Evolutionary conservation across 1,140 invertebrate species (phyloP), one percentile per base, ranked within the genome.

Genomic region (Pantala flavescens): DNA sequence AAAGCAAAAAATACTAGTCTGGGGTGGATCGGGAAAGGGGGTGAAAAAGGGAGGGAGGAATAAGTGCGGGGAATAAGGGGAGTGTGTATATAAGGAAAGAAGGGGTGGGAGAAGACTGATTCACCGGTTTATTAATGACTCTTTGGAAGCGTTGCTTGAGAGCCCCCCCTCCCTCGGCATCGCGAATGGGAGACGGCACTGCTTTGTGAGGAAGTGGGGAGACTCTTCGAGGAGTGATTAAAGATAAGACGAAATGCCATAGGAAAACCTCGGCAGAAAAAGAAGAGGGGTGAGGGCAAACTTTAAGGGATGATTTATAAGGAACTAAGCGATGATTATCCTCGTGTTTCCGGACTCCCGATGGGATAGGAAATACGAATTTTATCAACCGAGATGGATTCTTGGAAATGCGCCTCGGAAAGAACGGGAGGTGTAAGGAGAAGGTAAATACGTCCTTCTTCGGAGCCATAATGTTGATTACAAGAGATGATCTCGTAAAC

Each of bases 61-160:
- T 63, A 63, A 1, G 49, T 63, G 49, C 5, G 49, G 49, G 49
- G 12, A 16, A 21, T 16, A 63, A 63, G 49, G 49, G 49, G 49
- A 16, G 49, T 63, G 49, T 63, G 49, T 63, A 19, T 63, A 21
- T 63, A 63, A 19, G 49, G 14, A 21, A 16, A 19, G 49, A 63
- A 12, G 49, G 12, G 49, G 49, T 3, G n/a, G 49, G 5, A 12
- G 49, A 21, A 21, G 49, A 63, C 49, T 63, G 49, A 63, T 63
- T 63, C 49, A 21, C 49, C 49, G 49, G 49, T 63, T 63, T 63
- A 63, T 63, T 63, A 63, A 63, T 63, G 49, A 63, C 49, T 63
- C 28, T 36, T 63, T 19, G 16, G n/a, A 21, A 63, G 49, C 49
- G n/a, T 63, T 63, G 49, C 3, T 19, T 63, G 49, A 19, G 49